These are phyloP conservation scores for Chlamydotis undulata DNA, from an alignment of 2,113 vertebrate genomes.

Conservation along the genomic window DNA sequence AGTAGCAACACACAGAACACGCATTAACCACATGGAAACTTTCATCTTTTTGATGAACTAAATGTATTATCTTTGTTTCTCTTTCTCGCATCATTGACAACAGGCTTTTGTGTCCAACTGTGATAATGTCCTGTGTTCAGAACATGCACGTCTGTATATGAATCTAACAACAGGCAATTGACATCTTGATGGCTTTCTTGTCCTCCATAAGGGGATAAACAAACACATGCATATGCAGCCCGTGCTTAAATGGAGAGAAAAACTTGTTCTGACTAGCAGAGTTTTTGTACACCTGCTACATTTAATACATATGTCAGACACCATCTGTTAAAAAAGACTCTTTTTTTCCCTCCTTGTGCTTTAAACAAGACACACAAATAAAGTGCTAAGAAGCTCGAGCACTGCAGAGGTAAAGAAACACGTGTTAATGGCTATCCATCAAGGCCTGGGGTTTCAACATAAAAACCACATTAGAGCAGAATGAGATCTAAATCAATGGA, in stretches of 20 bases:
- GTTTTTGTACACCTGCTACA: not conserved
- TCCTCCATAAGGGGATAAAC: slow-evolving; percentile 35
- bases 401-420: not conserved
- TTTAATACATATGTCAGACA: slow-evolving; percentile 14
- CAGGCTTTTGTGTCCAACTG: slow-evolving; percentile 50
- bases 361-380: not conserved
- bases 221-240: not conserved
- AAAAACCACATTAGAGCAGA: slow-evolving; percentile 26
- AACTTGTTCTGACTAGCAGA: not conserved
- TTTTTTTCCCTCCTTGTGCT: not conserved
- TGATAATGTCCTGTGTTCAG: slow-evolving; percentile 55
- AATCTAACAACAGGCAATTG: slow-evolving; percentile 52
- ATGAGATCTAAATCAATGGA: slow-evolving; percentile 29
- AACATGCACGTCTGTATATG: not conserved
- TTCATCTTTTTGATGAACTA: not conserved
- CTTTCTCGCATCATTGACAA: slow-evolving; percentile 40
- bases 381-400: not conserved
- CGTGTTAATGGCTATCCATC: not conserved
- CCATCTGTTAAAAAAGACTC: slow-evolving; percentile 14
- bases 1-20: not conserved
- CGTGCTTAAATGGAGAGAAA: not conserved
- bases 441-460: slow-evolving; percentile 21
- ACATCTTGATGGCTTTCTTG: slow-evolving; percentile 24
- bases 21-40: slow-evolving; percentile 27
- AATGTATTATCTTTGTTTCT: slow-evolving; percentile 47